Conservation (phyloP, 2,888 invertebrate genomes). For the Cenopis cana region DNA sequence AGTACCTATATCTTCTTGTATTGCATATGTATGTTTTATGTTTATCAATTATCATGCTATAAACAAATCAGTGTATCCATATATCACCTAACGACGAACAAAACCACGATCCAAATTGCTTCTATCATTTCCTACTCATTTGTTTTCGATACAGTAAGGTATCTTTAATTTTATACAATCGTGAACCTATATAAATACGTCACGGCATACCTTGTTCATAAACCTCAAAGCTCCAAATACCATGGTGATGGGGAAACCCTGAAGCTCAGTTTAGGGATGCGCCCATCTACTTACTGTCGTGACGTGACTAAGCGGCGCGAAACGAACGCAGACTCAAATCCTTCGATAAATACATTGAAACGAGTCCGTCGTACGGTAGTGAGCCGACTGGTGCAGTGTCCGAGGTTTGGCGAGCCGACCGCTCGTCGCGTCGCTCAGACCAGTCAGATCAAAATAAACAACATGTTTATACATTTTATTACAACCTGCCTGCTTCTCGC, state of each 20-base stretch:
- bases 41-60: too few species aligned
- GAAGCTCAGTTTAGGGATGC: slow-evolving; percentile 10
- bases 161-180: background rate
- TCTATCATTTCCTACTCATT: background rate
- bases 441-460: slow-evolving; percentile 25
- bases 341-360: slow-evolving; percentile 37
- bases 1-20: background rate
- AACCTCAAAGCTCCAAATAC: background rate
- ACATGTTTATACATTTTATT: slow-evolving; percentile 41
- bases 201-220: slow-evolving; percentile 2
- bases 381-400: slow-evolving; percentile 23
- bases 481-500: slow-evolving; percentile 33
- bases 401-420: slow-evolving; percentile 28
- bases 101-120: background rate
- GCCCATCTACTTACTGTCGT: background rate
- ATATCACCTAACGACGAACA: background rate
- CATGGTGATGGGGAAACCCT: slow-evolving; percentile 15
- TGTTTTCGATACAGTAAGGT: background rate
- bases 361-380: slow-evolving; percentile 30
- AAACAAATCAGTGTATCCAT: background rate
- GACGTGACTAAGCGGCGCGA: slow-evolving; percentile 25
- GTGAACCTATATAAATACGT: slow-evolving; percentile 18
- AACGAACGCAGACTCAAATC: background rate
- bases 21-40: too few species aligned
- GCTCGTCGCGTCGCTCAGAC: slow-evolving; percentile 40